Evolutionary conservation across 92 coral and sea anemone genomes (phyloP), one percentile per base, ranked within the genome.

Genomic region (Phenganax marumi): DNA sequence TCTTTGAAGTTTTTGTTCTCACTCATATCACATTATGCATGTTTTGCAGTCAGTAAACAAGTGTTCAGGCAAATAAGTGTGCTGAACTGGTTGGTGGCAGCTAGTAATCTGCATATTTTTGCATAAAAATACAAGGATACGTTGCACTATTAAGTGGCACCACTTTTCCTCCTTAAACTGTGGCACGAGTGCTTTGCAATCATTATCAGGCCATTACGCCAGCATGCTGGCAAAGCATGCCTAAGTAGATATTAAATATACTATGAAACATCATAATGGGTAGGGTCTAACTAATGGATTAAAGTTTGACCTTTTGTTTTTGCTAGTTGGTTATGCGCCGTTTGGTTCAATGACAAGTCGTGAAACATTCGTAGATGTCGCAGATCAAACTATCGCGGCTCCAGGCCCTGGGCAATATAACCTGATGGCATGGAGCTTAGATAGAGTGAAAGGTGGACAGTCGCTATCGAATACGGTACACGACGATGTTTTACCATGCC

Each of bases 321-420:
- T 22, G 8, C 7, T 65, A 94, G 98, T 92, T 89, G 98, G 97
- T 12, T 94, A 94, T 85, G 98, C 98, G 12, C 98, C 98, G 55
- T 94, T 94, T 71, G 81, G 88, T 69, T 94, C 98, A 52, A 94
- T 94, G 98, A 94, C 98, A 52, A 88, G 92, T 52, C 90, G 98
- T 1, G 98, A 94, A 80, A 94, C 98, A 19, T 94, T 94, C 39
- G 89, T 94, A 24, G 98, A 94, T 82, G 92, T 94, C 53, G 89
- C 89, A 62, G 98, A 94, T 75, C 91, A 91, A 48, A 85, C 90
- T 56, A 81, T 94, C 75, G 97, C 98, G 4, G 98, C 98, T 2
- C 98, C 98, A 43, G 98, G 98, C 0, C 98, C 98, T 26, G 98
- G 98, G 7, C 97, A 92, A 57, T 94, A 94, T 52, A 91, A 94